Evolutionary conservation across 2,888 invertebrate genomes (phyloP).

Genomic region (Drosophila gaucha): DNA sequence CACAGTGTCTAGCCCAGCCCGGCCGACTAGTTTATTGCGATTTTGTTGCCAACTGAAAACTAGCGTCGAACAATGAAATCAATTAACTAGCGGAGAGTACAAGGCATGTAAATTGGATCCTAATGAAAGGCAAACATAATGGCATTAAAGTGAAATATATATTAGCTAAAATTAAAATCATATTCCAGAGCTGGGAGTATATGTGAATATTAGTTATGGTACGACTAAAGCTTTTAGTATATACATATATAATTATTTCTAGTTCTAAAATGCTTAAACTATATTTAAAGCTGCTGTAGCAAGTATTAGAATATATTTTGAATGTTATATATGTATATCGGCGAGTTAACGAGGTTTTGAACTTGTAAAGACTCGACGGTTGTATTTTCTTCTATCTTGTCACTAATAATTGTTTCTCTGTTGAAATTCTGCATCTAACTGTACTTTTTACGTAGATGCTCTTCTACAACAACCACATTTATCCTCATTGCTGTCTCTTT

Average conservation of each 20-base stretch:
- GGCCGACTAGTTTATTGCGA: slow-evolving; percentile 60
- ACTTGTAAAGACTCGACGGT: no score
- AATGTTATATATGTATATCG: no score
- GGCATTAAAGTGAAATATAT: slow-evolving; percentile 7
- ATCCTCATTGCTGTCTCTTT: no score
- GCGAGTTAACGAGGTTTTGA: no score
- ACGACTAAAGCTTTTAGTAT: neutral
- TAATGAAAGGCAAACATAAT: slow-evolving; percentile 31
- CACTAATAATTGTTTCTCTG: no score
- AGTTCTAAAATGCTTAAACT: no score
- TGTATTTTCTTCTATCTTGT: no score
- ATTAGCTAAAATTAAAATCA: neutral
- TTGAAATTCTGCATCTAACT: no score
- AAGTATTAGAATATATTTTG: no score
- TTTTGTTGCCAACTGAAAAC: slow-evolving; percentile 26
- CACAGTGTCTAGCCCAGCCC: neutral
- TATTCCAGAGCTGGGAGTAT: neutral
- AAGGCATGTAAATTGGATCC: slow-evolving; percentile 35
- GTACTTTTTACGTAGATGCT: no score
- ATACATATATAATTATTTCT: neutral
- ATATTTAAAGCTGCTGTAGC: no score
- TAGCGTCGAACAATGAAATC: slow-evolving; percentile 50
- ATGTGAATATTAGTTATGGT: neutral
- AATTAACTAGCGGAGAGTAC: slow-evolving; percentile 51
- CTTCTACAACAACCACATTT: no score